These are phyloP conservation scores for Camelus dromedarius DNA, from an alignment of 2,113 vertebrate genomes.

Conservation along the genomic window DNA sequence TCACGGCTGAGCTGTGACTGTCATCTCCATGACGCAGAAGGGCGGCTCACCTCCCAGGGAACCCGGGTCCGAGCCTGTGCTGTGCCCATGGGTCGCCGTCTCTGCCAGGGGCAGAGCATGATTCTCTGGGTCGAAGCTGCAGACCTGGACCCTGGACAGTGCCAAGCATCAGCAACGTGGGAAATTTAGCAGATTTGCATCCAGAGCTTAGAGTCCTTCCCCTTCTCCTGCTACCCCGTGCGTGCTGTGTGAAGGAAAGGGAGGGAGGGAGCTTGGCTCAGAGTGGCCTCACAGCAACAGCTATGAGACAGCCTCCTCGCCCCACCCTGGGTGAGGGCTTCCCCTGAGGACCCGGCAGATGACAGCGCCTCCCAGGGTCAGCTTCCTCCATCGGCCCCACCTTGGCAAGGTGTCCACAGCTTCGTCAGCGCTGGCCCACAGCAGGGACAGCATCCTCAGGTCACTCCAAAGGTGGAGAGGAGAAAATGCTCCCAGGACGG, in stretches of 20 bases:
- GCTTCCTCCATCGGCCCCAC: neutral
- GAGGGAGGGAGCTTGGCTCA: neutral
- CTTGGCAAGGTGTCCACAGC: neutral
- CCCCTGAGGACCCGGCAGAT: neutral
- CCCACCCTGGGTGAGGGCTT: no score
- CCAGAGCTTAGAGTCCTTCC: neutral
- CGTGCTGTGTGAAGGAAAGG: neutral
- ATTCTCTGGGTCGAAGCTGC: neutral
- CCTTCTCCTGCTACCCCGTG: neutral
- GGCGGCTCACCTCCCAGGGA: neutral
- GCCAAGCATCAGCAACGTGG: no score
- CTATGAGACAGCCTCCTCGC: neutral
- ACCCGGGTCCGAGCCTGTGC: neutral
- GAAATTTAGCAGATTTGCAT: neutral
- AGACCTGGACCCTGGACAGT: neutral
- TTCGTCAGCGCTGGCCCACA: neutral
- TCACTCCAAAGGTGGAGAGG: neutral
- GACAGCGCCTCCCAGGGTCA: neutral
- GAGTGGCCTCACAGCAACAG: neutral
- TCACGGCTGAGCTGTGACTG: rapidly evolving
- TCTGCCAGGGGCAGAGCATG: rapidly evolving
- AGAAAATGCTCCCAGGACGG: no score
- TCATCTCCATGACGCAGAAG: neutral
- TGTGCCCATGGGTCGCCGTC: neutral
- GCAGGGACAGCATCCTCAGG: no score